Conservation (phyloP, 2,113 vertebrate species). For the Tetrax tetrax region DNA sequence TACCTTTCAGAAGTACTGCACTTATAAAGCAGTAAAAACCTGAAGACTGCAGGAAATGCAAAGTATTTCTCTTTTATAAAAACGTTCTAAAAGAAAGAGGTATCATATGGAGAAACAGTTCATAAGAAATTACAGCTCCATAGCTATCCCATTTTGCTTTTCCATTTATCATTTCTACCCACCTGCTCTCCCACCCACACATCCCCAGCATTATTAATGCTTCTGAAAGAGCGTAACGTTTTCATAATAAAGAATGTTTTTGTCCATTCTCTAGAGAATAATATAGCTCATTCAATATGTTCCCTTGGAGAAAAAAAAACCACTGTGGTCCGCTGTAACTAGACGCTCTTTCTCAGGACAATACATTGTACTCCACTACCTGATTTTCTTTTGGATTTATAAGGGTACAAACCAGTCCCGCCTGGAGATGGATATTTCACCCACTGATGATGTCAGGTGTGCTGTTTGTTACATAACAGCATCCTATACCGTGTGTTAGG, state of each 20-base stretch:
- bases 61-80: not conserved
- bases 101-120: constrained; percentile 17
- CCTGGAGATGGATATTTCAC: not conserved
- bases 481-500: not conserved
- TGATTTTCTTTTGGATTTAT: not conserved
- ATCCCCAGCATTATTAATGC: not conserved
- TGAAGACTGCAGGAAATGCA: not conserved
- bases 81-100: not conserved
- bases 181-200: constrained; percentile 28
- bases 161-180: not conserved
- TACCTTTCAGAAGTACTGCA: not conserved
- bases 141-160: not conserved
- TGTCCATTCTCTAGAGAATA: not conserved
- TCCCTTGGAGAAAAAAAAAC: not conserved
- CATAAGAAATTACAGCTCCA: constrained; percentile 16
- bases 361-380: not conserved
- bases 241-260: not conserved
- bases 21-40: not conserved
- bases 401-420: not conserved
- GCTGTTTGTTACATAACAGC: not conserved
- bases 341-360: not conserved
- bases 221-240: constrained; percentile 33
- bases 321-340: not conserved
- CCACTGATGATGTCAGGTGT: not conserved
- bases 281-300: not conserved